Evolutionary conservation across 2,113 vertebrate species (phyloP), one percentile per base, ranked within the genome.

Genomic region (Myotis lucifugus): DNA sequence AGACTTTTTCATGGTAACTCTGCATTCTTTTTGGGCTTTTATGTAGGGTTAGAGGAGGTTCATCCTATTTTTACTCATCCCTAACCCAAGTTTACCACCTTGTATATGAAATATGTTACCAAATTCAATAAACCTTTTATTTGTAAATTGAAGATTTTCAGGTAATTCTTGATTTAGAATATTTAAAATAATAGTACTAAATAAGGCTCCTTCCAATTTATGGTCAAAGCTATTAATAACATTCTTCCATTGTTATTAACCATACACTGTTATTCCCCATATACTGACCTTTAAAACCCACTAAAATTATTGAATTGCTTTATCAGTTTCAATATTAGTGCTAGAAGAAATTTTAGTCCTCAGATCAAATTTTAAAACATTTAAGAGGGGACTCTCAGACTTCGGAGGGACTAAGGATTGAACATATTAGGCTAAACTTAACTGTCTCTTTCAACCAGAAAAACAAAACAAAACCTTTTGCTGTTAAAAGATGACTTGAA

Each of bases 131-230:
- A 25, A 74, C 42, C 70, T 85, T 7, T 88, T 88, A 29, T 46
- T 85, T 93, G 50, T 9, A 95, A 48, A 94, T 72, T 34, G 76
- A 54, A 78, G 42, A 27, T 90, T 46, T 59, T 73, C 25, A 70
- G 52, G 18, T 54, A 91, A 34, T 70, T 15, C 18, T 87, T 83
- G 34, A 67, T 87, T 90, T 91, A 77, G 93, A 94, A 84, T 21
- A 94, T 90, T 92, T 96, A 42, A 81, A 90, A 15, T 88, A 81
- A 73, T 66, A 95, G 46, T 46, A 66, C 73, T 69, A 67, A 70
- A 21, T 40, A 77, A 32, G 86, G 40, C 48, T 92, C 34, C 61
- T 92, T 54, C 69, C n/a, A 73, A 0, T 50, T 11, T 94, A 32
- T 76, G 8, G 69, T 67, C 34, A 72, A 3, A 54, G 64, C 87